Percentiles rank a stretch among this genome's conserved stretches.
These are phyloP conservation scores for Antheraea mylitta DNA, from an alignment of 1,140 invertebrate species.

Conservation along the genomic window DNA sequence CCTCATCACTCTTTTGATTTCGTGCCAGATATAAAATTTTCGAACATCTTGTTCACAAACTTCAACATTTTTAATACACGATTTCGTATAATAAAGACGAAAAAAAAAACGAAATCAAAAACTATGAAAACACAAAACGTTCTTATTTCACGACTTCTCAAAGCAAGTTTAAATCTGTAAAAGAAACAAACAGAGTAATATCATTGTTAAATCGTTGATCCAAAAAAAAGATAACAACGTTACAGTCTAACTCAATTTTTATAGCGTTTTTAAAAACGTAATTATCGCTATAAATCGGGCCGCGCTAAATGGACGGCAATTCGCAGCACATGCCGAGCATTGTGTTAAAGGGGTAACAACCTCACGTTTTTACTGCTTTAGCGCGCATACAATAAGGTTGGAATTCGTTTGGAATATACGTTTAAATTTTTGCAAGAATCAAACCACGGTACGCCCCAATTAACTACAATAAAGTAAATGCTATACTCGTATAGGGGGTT, in stretches of 20 bases:
- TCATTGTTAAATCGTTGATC: not conserved
- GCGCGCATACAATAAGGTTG: constrained; percentile 17
- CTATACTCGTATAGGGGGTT: constrained; percentile 15
- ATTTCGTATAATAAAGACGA: not conserved
- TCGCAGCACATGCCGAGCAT: not conserved
- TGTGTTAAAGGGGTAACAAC: constrained; percentile 1
- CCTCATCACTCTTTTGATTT: too few relatives aligned
- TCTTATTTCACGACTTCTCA: not conserved
- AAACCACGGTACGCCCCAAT: constrained; percentile 35
- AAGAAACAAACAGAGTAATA: not conserved
- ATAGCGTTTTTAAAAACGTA: not conserved
- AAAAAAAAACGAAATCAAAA: not conserved
- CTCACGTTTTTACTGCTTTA: constrained; percentile 19
- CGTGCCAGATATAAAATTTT: too few relatives aligned
- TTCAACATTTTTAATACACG: not conserved
- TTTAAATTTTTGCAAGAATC: constrained; percentile 13
- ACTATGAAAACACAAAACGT: not conserved
- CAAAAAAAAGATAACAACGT: not conserved
- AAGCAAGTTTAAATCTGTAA: not conserved
- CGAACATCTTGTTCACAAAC: not conserved
- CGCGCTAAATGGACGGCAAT: not conserved
- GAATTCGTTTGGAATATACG: constrained; percentile 20
- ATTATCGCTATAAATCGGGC: not conserved
- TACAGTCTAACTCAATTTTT: not conserved
- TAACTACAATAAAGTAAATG: constrained; percentile 44